Evolutionary conservation across 2,888 invertebrate species (phyloP).

Genomic region (Drosophila meridionalis): DNA sequence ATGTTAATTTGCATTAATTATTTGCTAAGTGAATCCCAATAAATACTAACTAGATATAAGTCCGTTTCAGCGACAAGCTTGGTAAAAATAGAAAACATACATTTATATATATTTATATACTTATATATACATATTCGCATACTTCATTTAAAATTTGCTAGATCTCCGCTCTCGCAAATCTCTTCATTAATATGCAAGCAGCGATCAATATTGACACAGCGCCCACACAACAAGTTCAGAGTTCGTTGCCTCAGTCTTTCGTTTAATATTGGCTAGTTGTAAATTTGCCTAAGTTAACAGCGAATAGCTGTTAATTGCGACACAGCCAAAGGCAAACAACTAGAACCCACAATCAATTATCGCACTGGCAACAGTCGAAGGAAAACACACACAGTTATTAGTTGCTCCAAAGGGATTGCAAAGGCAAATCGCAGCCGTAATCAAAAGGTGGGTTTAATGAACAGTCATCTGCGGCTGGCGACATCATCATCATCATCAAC

Average conservation of each 20-base stretch:
- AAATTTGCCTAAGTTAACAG: slow-evolving; percentile 38
- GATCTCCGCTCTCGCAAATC: not conserved
- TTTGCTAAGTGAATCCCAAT: not conserved
- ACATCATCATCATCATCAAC: slow-evolving; percentile 25
- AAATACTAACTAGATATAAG: not conserved
- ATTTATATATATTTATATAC: not conserved
- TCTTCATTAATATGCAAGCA: slow-evolving; percentile 6
- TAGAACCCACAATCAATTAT: slow-evolving; percentile 8
- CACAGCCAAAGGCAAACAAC: not conserved
- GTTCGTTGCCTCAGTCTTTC: slow-evolving; percentile 72
- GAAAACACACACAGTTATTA: slow-evolving; percentile 2
- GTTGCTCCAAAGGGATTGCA: not conserved
- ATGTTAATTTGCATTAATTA: slow-evolving; percentile 19
- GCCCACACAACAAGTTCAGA: slow-evolving; percentile 35
- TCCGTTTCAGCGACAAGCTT: not conserved
- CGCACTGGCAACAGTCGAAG: not conserved
- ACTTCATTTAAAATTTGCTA: not conserved
- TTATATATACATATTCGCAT: not conserved
- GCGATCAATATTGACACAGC: slow-evolving; percentile 1
- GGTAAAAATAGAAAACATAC: not conserved
- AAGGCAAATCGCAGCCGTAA: slow-evolving; percentile 23
- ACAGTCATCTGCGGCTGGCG: slow-evolving; percentile 14
- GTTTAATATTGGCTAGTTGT: slow-evolving; percentile 29
- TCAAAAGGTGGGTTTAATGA: slow-evolving; percentile 16
- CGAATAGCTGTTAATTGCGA: slow-evolving; percentile 28